Base-by-base conservation (phyloP, 2,113 vertebrate genomes). In the Rissa tridactyla region DNA sequence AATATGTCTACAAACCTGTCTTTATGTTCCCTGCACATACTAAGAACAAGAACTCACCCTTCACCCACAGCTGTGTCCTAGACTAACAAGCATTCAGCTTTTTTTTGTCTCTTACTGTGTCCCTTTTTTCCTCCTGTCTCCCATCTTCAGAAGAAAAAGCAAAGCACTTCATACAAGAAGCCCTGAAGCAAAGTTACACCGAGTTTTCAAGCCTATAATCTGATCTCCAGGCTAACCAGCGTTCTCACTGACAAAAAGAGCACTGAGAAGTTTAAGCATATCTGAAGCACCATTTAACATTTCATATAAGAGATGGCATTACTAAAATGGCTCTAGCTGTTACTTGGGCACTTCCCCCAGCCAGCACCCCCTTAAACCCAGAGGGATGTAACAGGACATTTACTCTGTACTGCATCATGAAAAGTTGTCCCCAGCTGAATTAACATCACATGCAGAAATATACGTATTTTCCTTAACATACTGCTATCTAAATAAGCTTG, bases 401-500 rank as follows among this genome's bases (percentile, higher is more conserved):
- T 52, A 72, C 32, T 52, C 13, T 23, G 21, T 52, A 57, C 13
- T 85, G 32, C 70, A 65, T 51, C 40, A 72, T 27, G 79, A 72
- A 51, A 95, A n/a, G 21, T 52, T 78, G 54, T 71, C 29, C 64
- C 26, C 54, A 60, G 38, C 8, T 52, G 40, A 91, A 72, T 88
- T 66, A 90, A 81, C n/a, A 85, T 51, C 13, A 71, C 6, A 1
- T 64, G 36, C 36, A 93, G n/a, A 84, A 91, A 57, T 55, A 91
- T 5, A 30, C 81, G 8, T 34, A 44, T 88, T 95, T 88, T 79
- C 38, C 40, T 86, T 83, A 91, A 86, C 55, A 62, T 55, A 68
- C 52, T 65, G 42, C 73, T 92, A 77, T 92, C 64, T 90, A 92
- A 97, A 88, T 72, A 90, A 80, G 58, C 14, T 65, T 95, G 76